Evolutionary conservation across 2,113 vertebrate species (phyloP).

Genomic region (Phocoena phocoena): DNA sequence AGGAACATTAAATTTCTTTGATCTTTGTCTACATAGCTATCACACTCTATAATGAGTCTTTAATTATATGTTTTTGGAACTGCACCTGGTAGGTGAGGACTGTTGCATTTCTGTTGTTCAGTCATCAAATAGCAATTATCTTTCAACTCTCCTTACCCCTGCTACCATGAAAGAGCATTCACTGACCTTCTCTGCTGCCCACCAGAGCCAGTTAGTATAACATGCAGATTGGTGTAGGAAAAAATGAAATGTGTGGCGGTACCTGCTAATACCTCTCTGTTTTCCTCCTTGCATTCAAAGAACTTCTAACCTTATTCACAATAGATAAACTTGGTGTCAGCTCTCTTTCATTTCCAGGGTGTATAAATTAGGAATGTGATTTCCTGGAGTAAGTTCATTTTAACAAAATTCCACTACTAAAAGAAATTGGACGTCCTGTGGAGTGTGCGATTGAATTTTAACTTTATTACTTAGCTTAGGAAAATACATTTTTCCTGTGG

Average conservation of each 20-base stretch:
- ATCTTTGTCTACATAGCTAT: slow-evolving; percentile 34
- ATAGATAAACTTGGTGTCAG: background rate
- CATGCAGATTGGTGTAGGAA: background rate
- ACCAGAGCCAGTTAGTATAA: background rate
- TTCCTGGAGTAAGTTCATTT: slow-evolving; percentile 61
- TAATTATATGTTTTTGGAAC: slow-evolving; percentile 41
- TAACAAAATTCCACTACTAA: slow-evolving; percentile 27
- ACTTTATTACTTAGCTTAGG: slow-evolving; percentile 51
- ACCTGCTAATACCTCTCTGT: background rate
- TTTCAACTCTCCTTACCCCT: slow-evolving; percentile 40
- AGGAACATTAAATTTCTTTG: slow-evolving; percentile 9
- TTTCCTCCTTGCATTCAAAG: slow-evolving; percentile 28
- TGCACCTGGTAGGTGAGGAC: slow-evolving; percentile 1
- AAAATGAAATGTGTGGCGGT: background rate
- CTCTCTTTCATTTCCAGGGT: background rate
- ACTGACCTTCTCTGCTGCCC: slow-evolving; percentile 20
- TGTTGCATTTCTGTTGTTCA: slow-evolving; percentile 54
- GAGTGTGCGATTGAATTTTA: slow-evolving; percentile 42
- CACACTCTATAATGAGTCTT: background rate
- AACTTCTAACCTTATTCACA: background rate
- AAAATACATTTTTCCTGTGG: slow-evolving; percentile 48
- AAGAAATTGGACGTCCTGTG: slow-evolving; percentile 18
- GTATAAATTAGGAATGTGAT: slow-evolving; percentile 43
- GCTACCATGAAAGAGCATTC: background rate
- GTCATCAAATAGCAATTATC: slow-evolving; percentile 49